Percentiles rank a stretch among this genome's conserved stretches.
These are phyloP conservation scores for Ormyrus labotus DNA, from an alignment of 2,888 invertebrate genomes.

Conservation along the genomic window DNA sequence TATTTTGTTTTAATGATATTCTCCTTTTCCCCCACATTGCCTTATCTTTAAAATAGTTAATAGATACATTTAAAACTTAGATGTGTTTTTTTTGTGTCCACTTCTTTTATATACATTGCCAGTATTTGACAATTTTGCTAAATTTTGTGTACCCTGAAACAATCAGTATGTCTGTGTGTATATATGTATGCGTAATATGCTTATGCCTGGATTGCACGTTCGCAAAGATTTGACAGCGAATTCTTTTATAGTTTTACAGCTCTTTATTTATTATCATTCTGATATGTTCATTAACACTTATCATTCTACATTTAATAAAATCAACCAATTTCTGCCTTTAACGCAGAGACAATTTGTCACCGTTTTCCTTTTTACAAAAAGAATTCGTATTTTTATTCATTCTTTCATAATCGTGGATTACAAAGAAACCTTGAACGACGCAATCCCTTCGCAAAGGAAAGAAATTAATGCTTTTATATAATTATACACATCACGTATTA, in stretches of 20 bases:
- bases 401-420: constrained; percentile 18
- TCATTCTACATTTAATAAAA: constrained; percentile 20
- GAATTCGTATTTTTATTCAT: constrained; percentile 29
- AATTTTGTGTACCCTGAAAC: constrained; percentile 71
- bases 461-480: background rate
- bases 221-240: constrained; percentile 39
- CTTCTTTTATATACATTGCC: constrained; percentile 67
- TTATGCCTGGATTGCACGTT: constrained; percentile 59
- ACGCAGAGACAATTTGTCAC: background rate
- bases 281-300: constrained; percentile 36
- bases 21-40: constrained; percentile 25
- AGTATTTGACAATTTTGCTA: constrained; percentile 69
- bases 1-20: too few species aligned
- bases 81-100: constrained; percentile 36
- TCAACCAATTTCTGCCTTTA: constrained; percentile 11
- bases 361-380: constrained; percentile 26
- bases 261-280: constrained; percentile 39
- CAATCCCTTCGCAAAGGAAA: too few species aligned
- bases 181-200: too few species aligned
- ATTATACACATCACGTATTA: constrained; percentile 44
- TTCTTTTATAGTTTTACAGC: constrained; percentile 34
- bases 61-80: constrained; percentile 56
- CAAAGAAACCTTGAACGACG: background rate
- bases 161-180: constrained; percentile 49
- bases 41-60: constrained; percentile 49